phyloP scores from a whole-genome alignment of 2,888 invertebrate species.

The Spodoptera littoralis region DNA sequence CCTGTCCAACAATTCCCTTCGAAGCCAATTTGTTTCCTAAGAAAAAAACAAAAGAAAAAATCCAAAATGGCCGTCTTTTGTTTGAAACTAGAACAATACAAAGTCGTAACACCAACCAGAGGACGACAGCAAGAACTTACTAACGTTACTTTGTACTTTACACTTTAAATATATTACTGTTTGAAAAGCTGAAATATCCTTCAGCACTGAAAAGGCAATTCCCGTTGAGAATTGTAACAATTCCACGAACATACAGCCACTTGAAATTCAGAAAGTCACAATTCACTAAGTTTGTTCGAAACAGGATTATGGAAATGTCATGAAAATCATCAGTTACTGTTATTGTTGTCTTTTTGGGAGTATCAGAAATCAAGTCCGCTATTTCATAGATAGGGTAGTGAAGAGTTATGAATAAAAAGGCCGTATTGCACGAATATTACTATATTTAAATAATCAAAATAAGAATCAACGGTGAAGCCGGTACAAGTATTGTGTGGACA shows the following conservation, averaged over 20 bases:
- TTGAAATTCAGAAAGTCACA: conserved; percentile 14
- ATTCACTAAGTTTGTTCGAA: conserved; percentile 21
- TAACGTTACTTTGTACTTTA: conserved; percentile 17
- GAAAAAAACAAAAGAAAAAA: neutral
- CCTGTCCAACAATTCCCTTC: too few relatives aligned
- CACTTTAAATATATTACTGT: conserved; percentile 44
- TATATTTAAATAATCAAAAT: too few relatives aligned
- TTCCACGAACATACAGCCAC: conserved; percentile 21
- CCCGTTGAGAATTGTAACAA: conserved; percentile 2
- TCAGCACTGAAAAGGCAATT: conserved; percentile 7
- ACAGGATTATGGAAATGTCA: neutral
- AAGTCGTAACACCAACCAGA: conserved; percentile 14
- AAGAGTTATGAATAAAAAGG: too few relatives aligned
- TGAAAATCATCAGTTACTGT: neutral
- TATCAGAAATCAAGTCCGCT: too few relatives aligned
- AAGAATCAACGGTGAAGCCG: too few relatives aligned
- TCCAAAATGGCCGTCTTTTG: conserved; percentile 1
- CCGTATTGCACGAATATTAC: too few relatives aligned
- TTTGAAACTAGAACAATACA: conserved; percentile 15
- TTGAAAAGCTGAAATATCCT: conserved; percentile 15
- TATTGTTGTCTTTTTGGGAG: too few relatives aligned
- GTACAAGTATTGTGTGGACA: too few relatives aligned
- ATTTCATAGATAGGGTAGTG: too few relatives aligned
- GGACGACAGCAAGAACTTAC: conserved; percentile 4
- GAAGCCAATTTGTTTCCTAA: neutral